A percentile compares a stretch with the other conserved stretches of the same genome.
Evolutionary conservation across 2,113 vertebrate genomes (phyloP).

Genomic region (Cheirogaleus medius): DNA sequence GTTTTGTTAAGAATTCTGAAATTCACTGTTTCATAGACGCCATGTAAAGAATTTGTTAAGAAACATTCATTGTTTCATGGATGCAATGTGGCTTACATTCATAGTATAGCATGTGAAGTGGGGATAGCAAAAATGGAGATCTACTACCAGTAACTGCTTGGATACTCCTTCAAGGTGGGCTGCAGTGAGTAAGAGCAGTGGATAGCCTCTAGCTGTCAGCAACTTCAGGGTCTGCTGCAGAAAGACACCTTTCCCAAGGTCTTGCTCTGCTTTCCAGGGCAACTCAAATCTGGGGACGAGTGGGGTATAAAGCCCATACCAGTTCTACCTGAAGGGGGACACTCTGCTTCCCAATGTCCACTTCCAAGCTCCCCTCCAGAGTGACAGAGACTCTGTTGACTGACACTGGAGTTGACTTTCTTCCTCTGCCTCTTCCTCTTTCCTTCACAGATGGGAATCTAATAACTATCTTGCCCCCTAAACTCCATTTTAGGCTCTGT

Average conservation of each 20-base stretch:
- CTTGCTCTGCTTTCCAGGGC: neutral
- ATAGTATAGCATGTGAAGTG: neutral
- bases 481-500: neutral
- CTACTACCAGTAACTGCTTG: neutral
- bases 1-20: neutral
- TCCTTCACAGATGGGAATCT: neutral
- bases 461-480: neutral
- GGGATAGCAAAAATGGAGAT: neutral
- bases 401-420: neutral
- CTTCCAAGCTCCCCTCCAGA: neutral
- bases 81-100: neutral
- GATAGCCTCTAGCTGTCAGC: neutral
- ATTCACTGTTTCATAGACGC: neutral
- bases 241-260: neutral
- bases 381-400: neutral
- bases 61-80: neutral
- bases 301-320: fast-evolving
- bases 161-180: neutral
- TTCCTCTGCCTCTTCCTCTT: neutral
- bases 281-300: neutral
- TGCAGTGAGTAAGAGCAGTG: neutral
- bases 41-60: neutral
- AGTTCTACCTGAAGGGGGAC: neutral
- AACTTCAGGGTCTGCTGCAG: neutral
- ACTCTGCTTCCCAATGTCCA: neutral